These are phyloP conservation scores for Danaus plexippus DNA, from an alignment of 1,140 invertebrate species.

Conservation along the genomic window DNA sequence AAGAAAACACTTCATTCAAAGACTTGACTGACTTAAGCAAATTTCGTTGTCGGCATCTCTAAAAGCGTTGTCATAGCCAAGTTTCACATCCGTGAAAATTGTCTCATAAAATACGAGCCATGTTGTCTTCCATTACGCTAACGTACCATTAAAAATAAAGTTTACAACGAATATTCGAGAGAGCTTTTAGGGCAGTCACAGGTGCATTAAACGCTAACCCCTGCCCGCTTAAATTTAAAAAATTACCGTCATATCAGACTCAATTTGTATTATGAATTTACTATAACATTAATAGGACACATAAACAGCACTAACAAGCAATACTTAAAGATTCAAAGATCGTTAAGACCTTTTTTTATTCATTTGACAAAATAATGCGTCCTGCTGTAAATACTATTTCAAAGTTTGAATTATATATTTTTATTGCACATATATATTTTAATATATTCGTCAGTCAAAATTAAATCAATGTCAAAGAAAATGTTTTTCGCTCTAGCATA, in stretches of 20 bases:
- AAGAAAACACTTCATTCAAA: slow-evolving; percentile 31
- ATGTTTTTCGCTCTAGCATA: slow-evolving; percentile 13
- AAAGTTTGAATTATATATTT: too few relatives aligned
- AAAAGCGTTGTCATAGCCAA: slow-evolving; percentile 59
- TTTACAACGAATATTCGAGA: slow-evolving; percentile 55
- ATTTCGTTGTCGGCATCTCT: slow-evolving; percentile 35
- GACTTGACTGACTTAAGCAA: slow-evolving; percentile 34
- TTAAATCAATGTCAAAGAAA: slow-evolving; percentile 12
- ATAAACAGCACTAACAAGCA: not conserved
- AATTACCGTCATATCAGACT: slow-evolving; percentile 28
- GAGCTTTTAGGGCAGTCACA: slow-evolving; percentile 63
- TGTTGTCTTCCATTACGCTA: slow-evolving; percentile 61
- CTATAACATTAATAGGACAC: slow-evolving; percentile 14
- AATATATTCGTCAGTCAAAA: not conserved
- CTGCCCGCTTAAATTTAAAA: slow-evolving; percentile 53
- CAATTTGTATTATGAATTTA: slow-evolving; percentile 15
- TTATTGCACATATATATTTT: too few relatives aligned
- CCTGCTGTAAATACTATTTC: too few relatives aligned
- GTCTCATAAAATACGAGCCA: slow-evolving; percentile 62
- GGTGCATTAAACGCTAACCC: slow-evolving; percentile 58
- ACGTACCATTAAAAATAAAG: slow-evolving; percentile 68
- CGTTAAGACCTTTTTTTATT: not conserved
- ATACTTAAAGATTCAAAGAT: not conserved
- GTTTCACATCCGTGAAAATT: slow-evolving; percentile 60
- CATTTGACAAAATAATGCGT: too few relatives aligned